Base-by-base conservation (phyloP, 1,140 invertebrate genomes). In the Dendroctonus ponderosae region DNA sequence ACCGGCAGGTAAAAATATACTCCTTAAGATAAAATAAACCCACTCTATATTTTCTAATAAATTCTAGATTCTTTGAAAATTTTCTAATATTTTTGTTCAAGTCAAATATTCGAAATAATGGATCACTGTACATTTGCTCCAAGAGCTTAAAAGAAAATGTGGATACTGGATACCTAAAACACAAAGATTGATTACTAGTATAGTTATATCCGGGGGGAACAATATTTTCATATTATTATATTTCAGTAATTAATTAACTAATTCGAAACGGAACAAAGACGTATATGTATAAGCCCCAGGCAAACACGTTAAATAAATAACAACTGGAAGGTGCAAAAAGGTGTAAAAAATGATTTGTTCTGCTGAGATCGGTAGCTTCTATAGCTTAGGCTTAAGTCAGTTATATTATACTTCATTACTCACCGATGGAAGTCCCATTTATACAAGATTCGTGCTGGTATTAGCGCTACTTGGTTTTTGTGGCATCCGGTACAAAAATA, bases 401-500 rank as follows among this genome's bases (percentile, higher is more conserved):
- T 26, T 1, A 26, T 2, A 26, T 26, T 26, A 26, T 26, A 26
- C 26, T 26, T 26, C 3, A 26, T 3, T 57, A 56, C 64, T 51
- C 80, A 87, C 85, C 81, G 83, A 41, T 79, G 86, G 72, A 92
- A 83, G 72, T 90, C 87, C 89, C 89, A 91, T 72, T 87, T 85
- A 64, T 86, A 82, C 9, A 93, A 78, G 48, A 96, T 88, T 72
- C 87, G 83, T 9, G 87, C 90, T 14, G 93, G 93, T 72, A 95
- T 91, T 56, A 88, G 78, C 5, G 88, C 82, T 53, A 86, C 80
- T 71, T 91, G 85, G 76, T 92, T 90, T 7, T 84, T 87, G 79
- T 95, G 93, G 77, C 93, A 96, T 40, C 90, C 91, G 6, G 91
- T 92, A 77, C 93, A 96, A 78, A 95, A 93, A 79, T 91, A 93